Base-by-base conservation (phyloP, 2,797 vertebrate genomes). In the Tokudaia tokunoshimensis region DNA sequence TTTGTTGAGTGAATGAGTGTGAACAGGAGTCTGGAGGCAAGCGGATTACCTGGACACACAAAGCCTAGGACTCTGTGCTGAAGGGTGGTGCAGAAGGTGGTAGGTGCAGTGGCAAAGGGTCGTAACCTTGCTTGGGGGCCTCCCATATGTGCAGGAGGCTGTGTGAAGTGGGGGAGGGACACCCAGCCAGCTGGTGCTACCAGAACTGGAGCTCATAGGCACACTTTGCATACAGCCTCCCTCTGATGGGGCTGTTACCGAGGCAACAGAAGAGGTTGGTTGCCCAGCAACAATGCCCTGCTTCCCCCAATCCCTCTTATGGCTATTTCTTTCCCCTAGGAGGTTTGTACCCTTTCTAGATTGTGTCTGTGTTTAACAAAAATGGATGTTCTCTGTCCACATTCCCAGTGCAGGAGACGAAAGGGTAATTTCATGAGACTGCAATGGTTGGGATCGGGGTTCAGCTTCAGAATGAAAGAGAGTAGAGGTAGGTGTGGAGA, bases 201-300 rank as follows among this genome's bases (percentile, higher is more conserved):
- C 57, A 79, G 80, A 79, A 47, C 81, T 26, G 29, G 82, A 94
- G 61, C 84, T 94, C 72, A 31, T 13, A 84, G 61, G 24, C 90
- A 88, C 94, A 83, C n/a, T 86, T 76, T 44, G 94, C 81, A 79
- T 65, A 75, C 61, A 85, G 92, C 55, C 84, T 96, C 81, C 80
- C 84, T 94, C 90, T 67, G 80, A 85, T 91, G 92, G 95, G 88
- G 74, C 91, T 80, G 94, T 97, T 83, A 92, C 94, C 59, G 6
- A 94, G 97, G 95, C 96, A 97, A 97, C 94, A 78, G 94, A 91
- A 52, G 92, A 95, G 85, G 80, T 72, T 87, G 85, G 97, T 97
- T 96, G 93, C 96, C 90, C 61, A 86, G 97, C 92, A 97, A 97
- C 91, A 65, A 76, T 72, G 61, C 76, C 84, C 80, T 95, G 57